Base-by-base conservation (phyloP, 2,888 invertebrate species). In the Pristionchus japonicus region DNA sequence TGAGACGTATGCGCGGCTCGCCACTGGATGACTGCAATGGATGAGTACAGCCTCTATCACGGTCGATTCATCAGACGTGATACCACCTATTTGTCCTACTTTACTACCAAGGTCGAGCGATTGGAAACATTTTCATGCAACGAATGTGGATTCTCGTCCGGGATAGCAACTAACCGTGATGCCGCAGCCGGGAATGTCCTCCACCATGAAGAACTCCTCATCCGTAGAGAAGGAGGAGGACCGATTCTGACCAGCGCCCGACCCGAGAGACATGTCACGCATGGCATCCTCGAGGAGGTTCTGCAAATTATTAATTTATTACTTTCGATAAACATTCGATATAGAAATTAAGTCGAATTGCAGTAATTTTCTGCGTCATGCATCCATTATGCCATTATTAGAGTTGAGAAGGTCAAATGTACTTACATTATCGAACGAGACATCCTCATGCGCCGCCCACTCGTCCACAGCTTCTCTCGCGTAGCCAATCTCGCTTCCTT, bases 151-250 rank as follows among this genome's bases (percentile, higher is more conserved):
- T 34, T 3, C 11, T n/a, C 31, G 37, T 4, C 11, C 43, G 43
- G 11, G 43, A 43, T 43, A 9, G 43, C 11, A 43, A 84, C 80
- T 64, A 80, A 92, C 91, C 13, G 91, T 91, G 57, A 93, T 92
- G 47, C 93, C 93, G 37, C 91, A 89, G 31, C 93, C 93, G 0
- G 91, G 89, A 20, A 93, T 90, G 70, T 94, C 93, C 57, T 93
- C 92, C 11, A 94, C 90, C 90, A 93, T 91, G 88, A 90, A 92
- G 86, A 93, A 93, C 88, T 93, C 93, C 27, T 94, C 94, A 85
- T 93, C 93, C 34, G 89, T 91, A 27, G 88, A 89, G 84, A 57
- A 64, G 83, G 88, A 89, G 31, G 52, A 15, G 27, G 70, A 11
- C 4, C 82, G 40, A 31, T 49, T 47, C 11, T 20, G 3, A 11